Evolutionary conservation across 92 coral and sea anemone species (phyloP).

Genomic region (Nematostella vectensis): DNA sequence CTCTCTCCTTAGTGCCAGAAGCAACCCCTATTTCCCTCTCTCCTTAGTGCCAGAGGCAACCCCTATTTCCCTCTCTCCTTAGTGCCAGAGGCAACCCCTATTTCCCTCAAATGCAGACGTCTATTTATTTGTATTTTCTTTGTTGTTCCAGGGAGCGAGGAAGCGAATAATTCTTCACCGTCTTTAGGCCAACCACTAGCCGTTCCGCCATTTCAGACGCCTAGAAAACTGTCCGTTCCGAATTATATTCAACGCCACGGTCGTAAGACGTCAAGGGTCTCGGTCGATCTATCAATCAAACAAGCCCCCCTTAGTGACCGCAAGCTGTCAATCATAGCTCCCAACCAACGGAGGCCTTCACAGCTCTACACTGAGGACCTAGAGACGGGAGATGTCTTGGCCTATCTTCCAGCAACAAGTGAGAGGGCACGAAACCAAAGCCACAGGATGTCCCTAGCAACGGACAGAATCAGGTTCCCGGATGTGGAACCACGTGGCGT

Average conservation of each 20-base stretch:
- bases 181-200: too few species aligned
- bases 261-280: conserved; percentile 21
- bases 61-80: too few species aligned
- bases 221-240: too few species aligned
- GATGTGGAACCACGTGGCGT: conserved; percentile 12
- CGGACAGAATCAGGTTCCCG: conserved; percentile 6
- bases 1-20: too few species aligned
- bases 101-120: too few species aligned
- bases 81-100: too few species aligned
- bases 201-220: too few species aligned
- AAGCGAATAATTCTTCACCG: too few species aligned
- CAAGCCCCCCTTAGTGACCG: conserved; percentile 39
- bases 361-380: neutral
- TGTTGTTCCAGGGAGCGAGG: too few species aligned
- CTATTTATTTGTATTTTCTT: too few species aligned
- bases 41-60: too few species aligned
- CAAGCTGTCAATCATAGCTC: conserved; percentile 22
- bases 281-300: conserved; percentile 9
- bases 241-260: conserved; percentile 15
- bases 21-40: too few species aligned
- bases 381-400: conserved; percentile 10
- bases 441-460: conserved; percentile 11
- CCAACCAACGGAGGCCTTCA: conserved; percentile 19
- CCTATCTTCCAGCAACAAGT: conserved; percentile 6
- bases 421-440: conserved; percentile 2